These are phyloP conservation scores for Chitala chitala DNA, from an alignment of 2,113 vertebrate genomes.

Conservation along the genomic window DNA sequence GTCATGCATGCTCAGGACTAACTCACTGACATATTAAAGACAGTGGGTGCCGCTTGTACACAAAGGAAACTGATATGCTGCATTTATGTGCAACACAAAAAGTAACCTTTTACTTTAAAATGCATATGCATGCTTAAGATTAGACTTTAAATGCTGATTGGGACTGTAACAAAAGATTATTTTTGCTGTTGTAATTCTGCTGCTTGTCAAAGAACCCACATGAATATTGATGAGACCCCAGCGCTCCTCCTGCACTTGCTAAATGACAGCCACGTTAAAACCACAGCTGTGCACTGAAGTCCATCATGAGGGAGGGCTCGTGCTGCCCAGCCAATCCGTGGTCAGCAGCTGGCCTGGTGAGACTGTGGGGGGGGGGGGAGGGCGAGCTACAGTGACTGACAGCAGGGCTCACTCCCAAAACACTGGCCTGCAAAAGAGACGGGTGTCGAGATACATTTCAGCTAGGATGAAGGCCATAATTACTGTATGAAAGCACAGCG, in stretches of 20 bases:
- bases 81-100: neutral
- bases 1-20: neutral
- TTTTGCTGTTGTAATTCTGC: neutral
- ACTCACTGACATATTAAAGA: slow-evolving; percentile 1
- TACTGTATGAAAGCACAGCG: slow-evolving; percentile 23
- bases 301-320: slow-evolving; percentile 14
- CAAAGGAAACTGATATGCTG: neutral
- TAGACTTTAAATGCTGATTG: neutral
- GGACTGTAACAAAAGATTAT: neutral
- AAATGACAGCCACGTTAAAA: slow-evolving; percentile 25
- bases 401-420: neutral
- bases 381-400: slow-evolving; percentile 31
- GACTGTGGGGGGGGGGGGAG: slow-evolving; percentile 34
- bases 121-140: neutral
- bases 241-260: neutral
- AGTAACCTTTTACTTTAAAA: too few relatives aligned
- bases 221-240: slow-evolving; percentile 8
- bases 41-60: too few relatives aligned
- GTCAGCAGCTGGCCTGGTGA: slow-evolving; percentile 28
- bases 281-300: slow-evolving; percentile 20
- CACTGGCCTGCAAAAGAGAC: slow-evolving; percentile 13
- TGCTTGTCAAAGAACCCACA: neutral
- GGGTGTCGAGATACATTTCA: neutral
- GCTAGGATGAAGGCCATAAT: neutral
- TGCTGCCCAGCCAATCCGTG: slow-evolving; percentile 10